Percentiles rank a stretch among this genome's conserved stretches.
These are phyloP conservation scores for Danio jaintianensis DNA, from an alignment of 2,797 vertebrate species.

Conservation along the genomic window DNA sequence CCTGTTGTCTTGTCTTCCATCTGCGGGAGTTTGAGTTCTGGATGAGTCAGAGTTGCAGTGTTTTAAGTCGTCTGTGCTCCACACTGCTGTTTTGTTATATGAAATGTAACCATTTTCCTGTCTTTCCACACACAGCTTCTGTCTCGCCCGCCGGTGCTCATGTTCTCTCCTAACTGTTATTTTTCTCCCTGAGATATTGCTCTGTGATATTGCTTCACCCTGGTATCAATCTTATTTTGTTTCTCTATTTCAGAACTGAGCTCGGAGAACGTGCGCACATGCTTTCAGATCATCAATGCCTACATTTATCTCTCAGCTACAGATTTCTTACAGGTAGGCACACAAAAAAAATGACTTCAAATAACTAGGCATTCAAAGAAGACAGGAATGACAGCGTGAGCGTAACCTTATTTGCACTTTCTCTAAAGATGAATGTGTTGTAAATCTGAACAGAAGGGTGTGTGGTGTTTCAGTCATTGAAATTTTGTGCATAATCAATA, in stretches of 20 bases:
- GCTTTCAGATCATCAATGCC: conserved; percentile 95
- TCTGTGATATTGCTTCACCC: conserved; percentile 24
- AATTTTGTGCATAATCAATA: not conserved
- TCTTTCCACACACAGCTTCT: conserved; percentile 5
- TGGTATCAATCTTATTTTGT: conserved; percentile 50
- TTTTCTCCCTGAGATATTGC: not conserved
- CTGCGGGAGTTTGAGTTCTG: not conserved
- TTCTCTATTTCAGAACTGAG: conserved; percentile 86
- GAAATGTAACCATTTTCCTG: conserved; percentile 14
- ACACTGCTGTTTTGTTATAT: conserved; percentile 11
- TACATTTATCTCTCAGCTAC: conserved; percentile 92
- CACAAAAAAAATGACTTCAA: conserved; percentile 7
- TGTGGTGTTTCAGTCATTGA: conserved; percentile 12
- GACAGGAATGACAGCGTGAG: not conserved
- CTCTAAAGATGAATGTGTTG: conserved; percentile 5
- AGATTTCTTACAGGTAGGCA: conserved; percentile 93
- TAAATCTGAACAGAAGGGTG: conserved; percentile 61
- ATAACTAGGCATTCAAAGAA: conserved; percentile 29
- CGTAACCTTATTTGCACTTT: conserved; percentile 12
- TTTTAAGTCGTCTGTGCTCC: not conserved
- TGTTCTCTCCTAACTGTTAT: conserved; percentile 1
- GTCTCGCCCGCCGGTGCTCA: not conserved
- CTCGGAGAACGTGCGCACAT: conserved; percentile 93
- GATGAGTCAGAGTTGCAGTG: not conserved
- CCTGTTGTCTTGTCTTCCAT: not conserved